Base-by-base conservation (phyloP, 1,140 invertebrate genomes). In the Nymphalis io region DNA sequence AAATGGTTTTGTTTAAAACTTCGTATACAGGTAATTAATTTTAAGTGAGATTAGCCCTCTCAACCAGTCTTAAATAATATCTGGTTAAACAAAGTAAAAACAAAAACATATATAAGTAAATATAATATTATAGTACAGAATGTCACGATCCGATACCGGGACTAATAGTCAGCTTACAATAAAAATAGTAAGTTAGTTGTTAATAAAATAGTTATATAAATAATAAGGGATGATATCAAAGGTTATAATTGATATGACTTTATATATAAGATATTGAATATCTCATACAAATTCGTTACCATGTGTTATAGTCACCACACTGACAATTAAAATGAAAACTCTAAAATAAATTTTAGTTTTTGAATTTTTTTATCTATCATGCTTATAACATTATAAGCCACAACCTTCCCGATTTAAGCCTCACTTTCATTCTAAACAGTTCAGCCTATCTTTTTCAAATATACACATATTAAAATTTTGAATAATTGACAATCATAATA, bases 401-500 rank as follows among this genome's bases (percentile, higher is more conserved):
- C 15, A 46, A 46, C 15, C 15, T 46, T 46, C 3, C n/a, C 44
- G 44, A 46, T 16, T 46, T 46, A 46, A 4, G 16, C n/a, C 44
- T 12, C 44, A 46, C 16, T 46, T 46, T 46, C n/a, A 46, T 8
- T 46, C 15, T 46, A 46, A 44, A 11, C n/a, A 46, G n/a, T 46
- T 46, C 44, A 46, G 44, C 44, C 44, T 46, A 16, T 46, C n/a
- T n/a, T 46, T 46, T 46, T 46, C 44, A 46, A 16, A 46, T 46
- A 39, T 4, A 5, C 11, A 39, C 38, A 4, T 39, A 4, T 4
- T 39, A 39, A 5, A 5, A 16, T 16, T 46, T 46, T 46, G 1
- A 46, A 13, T 46, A 46, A 46, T 46, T 46, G 44, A 46, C 44
- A 46, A n/a, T n/a, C n/a, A n/a, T n/a, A n/a, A n/a, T n/a, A n/a